Percentiles rank a stretch among this genome's conserved stretches.
These are phyloP conservation scores for Panopea generosa DNA, from an alignment of 2,888 invertebrate species.

Conservation along the genomic window DNA sequence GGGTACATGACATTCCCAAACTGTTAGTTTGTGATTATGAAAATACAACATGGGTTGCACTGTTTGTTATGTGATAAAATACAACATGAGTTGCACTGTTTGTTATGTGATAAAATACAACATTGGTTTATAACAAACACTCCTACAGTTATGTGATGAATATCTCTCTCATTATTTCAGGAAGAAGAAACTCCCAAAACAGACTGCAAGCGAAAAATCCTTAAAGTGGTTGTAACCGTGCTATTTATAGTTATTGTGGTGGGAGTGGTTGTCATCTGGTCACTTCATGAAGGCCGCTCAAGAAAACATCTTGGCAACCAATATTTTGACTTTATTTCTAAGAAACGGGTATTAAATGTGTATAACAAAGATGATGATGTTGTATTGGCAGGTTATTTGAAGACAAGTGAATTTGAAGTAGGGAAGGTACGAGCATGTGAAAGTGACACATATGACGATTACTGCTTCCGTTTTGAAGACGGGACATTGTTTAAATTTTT, in stretches of 20 bases:
- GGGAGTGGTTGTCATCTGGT: constrained; percentile 69
- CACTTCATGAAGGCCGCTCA: constrained; percentile 67
- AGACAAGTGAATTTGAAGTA: constrained; percentile 42
- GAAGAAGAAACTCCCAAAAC: constrained; percentile 56
- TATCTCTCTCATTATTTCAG: constrained; percentile 50
- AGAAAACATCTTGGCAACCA: constrained; percentile 59
- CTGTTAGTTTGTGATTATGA: too few species aligned
- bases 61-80: too few species aligned
- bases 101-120: too few species aligned
- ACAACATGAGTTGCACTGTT: too few species aligned
- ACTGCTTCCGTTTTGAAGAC: constrained; percentile 62
- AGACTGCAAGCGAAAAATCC: constrained; percentile 58
- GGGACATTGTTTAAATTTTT: constrained; percentile 51
- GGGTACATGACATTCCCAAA: too few species aligned
- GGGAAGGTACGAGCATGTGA: constrained; percentile 54
- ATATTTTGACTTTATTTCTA: constrained; percentile 65
- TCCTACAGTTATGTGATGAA: too few species aligned
- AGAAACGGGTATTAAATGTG: constrained; percentile 58
- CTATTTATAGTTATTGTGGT: constrained; percentile 70
- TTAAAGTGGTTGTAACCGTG: constrained; percentile 64
- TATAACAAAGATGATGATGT: constrained; percentile 56
- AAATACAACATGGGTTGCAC: too few species aligned
- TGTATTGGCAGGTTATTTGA: constrained; percentile 54
- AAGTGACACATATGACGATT: constrained; percentile 39
- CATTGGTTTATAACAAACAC: too few species aligned